Evolutionary conservation across 2,888 invertebrate species (phyloP).

Genomic region (Argynnis bischoffii): DNA sequence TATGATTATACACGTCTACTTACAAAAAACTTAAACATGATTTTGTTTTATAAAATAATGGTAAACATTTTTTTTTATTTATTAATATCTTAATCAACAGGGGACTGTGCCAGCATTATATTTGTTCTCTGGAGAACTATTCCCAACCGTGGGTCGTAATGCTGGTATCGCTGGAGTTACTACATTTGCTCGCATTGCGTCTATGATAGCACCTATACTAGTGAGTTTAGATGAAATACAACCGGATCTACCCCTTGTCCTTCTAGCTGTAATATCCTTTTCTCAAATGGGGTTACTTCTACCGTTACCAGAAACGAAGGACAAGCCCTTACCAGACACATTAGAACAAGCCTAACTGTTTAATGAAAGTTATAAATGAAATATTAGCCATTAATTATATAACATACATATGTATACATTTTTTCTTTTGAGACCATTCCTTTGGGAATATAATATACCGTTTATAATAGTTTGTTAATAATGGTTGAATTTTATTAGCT

Average conservation of each 20-base stretch:
- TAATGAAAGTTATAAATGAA: not conserved
- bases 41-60: not conserved
- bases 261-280: constrained; percentile 58
- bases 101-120: constrained; percentile 83
- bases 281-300: constrained; percentile 60
- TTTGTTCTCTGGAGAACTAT: constrained; percentile 89
- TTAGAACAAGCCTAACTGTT: constrained; percentile 55
- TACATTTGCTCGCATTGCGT: constrained; percentile 89
- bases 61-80: constrained; percentile 61
- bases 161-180: constrained; percentile 88
- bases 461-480: too few species aligned
- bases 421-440: too few species aligned
- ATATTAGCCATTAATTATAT: not conserved
- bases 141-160: constrained; percentile 89
- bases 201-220: constrained; percentile 82
- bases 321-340: constrained; percentile 74
- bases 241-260: constrained; percentile 57
- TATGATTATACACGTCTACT: too few species aligned
- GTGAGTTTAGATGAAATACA: constrained; percentile 56
- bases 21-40: too few species aligned
- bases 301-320: constrained; percentile 75
- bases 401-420: not conserved
- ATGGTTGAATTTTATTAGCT: too few species aligned
- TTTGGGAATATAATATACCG: too few species aligned
- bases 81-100: constrained; percentile 51